Evolutionary conservation across 64 coral and sea anemone species (phyloP).

Genomic region (Platygyra sinensis): DNA sequence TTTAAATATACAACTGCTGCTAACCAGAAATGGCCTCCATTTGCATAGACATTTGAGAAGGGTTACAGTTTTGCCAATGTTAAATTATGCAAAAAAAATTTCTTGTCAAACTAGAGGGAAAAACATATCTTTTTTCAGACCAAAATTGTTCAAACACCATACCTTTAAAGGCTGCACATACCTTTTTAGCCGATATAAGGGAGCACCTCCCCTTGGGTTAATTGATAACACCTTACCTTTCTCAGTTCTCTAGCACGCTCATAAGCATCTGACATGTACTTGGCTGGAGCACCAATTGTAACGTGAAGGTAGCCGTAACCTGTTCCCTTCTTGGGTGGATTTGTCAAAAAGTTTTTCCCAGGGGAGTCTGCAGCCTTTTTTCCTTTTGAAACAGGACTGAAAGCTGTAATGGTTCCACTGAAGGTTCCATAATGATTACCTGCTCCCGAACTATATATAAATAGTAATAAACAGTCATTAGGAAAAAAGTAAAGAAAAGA

Average conservation of each 20-base stretch:
- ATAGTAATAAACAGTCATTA: too few species aligned
- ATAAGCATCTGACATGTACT: constrained; percentile 85
- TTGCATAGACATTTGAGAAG: too few species aligned
- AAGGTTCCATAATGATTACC: constrained; percentile 99
- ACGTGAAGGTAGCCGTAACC: constrained; percentile 91
- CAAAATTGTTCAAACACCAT: too few species aligned
- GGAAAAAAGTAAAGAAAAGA: too few species aligned
- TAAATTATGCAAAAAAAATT: too few species aligned
- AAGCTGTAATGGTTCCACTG: constrained; percentile 81
- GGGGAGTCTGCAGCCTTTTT: constrained; percentile 65
- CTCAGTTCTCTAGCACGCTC: constrained; percentile 89
- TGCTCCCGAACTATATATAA: constrained; percentile 68
- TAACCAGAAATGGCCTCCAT: too few species aligned
- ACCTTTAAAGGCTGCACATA: not conserved
- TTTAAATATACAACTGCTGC: too few species aligned
- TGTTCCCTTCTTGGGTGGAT: constrained; percentile 93
- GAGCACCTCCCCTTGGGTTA: not conserved
- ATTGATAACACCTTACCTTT: constrained; percentile 68
- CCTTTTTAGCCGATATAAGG: not conserved
- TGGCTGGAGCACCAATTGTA: constrained; percentile 83
- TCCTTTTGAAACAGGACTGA: constrained; percentile 87
- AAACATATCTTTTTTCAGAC: too few species aligned
- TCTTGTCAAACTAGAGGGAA: too few species aligned
- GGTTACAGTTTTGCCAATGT: too few species aligned
- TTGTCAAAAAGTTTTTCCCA: constrained; percentile 93